Conservation (phyloP, 2,888 invertebrate species). For the Drosophila mimica region DNA sequence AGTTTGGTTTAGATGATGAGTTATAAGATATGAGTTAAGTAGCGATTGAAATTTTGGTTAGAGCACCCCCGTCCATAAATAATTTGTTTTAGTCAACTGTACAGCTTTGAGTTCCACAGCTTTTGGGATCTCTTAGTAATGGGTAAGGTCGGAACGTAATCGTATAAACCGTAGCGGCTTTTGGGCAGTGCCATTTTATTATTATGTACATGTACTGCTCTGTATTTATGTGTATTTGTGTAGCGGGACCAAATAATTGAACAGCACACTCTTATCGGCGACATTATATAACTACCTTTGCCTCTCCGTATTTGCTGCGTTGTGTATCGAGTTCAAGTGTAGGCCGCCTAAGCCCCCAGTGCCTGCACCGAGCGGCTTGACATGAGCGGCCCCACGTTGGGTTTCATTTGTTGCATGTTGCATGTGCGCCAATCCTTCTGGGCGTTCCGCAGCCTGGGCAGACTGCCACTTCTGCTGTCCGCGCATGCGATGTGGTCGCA, state of each 20-base stretch:
- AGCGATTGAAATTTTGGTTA: slow-evolving; percentile 35
- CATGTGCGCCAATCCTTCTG: slow-evolving; percentile 19
- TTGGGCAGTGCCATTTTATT: slow-evolving; percentile 34
- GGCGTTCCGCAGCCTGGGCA: slow-evolving; percentile 84
- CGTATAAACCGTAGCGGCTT: slow-evolving; percentile 62
- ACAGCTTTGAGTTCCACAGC: slow-evolving; percentile 58
- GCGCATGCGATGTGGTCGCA: slow-evolving; percentile 85
- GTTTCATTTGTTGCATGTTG: slow-evolving; percentile 54
- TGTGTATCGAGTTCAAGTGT: slow-evolving; percentile 72
- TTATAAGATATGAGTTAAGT: slow-evolving; percentile 24
- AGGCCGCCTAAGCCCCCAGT: slow-evolving; percentile 62
- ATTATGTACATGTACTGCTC: slow-evolving; percentile 37
- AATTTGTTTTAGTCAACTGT: slow-evolving; percentile 74
- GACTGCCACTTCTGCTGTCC: slow-evolving; percentile 85
- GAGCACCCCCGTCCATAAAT: slow-evolving; percentile 58
- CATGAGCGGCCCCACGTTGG: slow-evolving; percentile 69
- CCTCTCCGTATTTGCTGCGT: slow-evolving; percentile 68
- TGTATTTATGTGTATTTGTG: slow-evolving; percentile 62
- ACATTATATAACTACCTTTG: slow-evolving; percentile 79
- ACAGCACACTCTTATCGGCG: slow-evolving; percentile 37
- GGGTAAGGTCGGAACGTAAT: slow-evolving; percentile 64
- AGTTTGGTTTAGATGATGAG: slow-evolving; percentile 10
- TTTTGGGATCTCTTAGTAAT: slow-evolving; percentile 46
- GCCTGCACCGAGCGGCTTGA: slow-evolving; percentile 60
- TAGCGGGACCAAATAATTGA: slow-evolving; percentile 70